Percentiles rank a stretch among this genome's conserved stretches.
Evolutionary conservation across 2,888 invertebrate genomes (phyloP).

Genomic region (Limnephilus lunatus): DNA sequence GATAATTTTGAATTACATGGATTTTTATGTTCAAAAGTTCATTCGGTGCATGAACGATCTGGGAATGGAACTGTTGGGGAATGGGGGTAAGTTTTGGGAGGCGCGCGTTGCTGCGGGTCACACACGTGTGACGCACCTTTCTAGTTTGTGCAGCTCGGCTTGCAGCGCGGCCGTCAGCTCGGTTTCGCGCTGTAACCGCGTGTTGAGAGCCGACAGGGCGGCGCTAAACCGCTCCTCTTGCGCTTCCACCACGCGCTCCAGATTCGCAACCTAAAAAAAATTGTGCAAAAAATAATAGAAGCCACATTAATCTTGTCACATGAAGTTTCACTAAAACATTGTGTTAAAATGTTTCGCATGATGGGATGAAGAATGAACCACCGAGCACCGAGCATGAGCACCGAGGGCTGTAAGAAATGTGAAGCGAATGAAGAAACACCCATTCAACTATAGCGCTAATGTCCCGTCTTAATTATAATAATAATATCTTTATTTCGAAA

Average conservation of each 20-base stretch:
- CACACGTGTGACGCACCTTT: conserved; percentile 85
- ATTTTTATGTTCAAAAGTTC: not conserved
- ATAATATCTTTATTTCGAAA: no score
- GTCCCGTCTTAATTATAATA: no score
- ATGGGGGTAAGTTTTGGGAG: conserved; percentile 33
- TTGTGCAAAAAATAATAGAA: not conserved
- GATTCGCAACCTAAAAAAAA: conserved; percentile 74
- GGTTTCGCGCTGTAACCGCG: conserved; percentile 79
- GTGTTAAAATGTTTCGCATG: no score
- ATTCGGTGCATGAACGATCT: not conserved
- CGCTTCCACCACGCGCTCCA: conserved; percentile 79
- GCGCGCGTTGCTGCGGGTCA: conserved; percentile 70
- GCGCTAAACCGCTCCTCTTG: conserved; percentile 79
- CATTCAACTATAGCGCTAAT: no score
- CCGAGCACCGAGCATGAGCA: no score
- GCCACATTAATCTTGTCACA: not conserved
- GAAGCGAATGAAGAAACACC: no score
- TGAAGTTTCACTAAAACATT: no score
- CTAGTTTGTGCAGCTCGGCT: conserved; percentile 82
- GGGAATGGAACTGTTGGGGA: conserved; percentile 23
- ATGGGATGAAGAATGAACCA: no score
- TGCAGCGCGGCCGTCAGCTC: conserved; percentile 82
- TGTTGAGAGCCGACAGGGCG: conserved; percentile 81
- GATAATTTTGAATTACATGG: not conserved
- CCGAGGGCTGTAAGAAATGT: no score